Evolutionary conservation across 2,797 vertebrate genomes (phyloP).

Genomic region (Fundulus diaphanus): DNA sequence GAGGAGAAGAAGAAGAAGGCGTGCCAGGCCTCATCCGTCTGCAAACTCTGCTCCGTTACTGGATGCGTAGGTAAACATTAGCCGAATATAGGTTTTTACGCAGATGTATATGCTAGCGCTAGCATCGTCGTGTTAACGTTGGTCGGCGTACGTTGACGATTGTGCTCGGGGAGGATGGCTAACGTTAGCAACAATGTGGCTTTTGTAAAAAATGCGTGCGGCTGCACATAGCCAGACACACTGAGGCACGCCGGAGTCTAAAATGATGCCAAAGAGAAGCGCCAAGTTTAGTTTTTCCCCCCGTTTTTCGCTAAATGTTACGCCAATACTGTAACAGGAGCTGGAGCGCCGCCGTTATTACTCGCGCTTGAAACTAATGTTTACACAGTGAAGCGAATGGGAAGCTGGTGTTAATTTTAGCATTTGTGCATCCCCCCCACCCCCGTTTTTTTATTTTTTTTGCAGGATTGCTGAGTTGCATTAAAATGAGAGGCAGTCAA

Average conservation of each 20-base stretch:
- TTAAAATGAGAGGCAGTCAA: conserved; percentile 67
- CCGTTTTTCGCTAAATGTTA: conserved; percentile 43
- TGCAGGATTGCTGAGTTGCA: conserved; percentile 62
- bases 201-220: conserved; percentile 43
- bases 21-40: conserved; percentile 83
- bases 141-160: conserved; percentile 31
- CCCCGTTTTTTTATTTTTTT: conserved; percentile 34
- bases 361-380: conserved; percentile 58
- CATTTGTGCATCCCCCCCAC: conserved; percentile 17
- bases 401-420: conserved; percentile 43
- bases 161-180: conserved; percentile 42
- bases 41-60: conserved; percentile 65
- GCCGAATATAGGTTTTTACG: conserved; percentile 42
- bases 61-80: conserved; percentile 80
- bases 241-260: conserved; percentile 42
- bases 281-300: conserved; percentile 53
- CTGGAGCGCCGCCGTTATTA: conserved; percentile 56
- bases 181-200: conserved; percentile 63
- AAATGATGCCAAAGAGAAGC: conserved; percentile 46
- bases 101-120: conserved; percentile 40
- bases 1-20: conserved; percentile 65
- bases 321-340: conserved; percentile 47
- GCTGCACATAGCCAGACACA: conserved; percentile 47
- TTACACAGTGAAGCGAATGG: conserved; percentile 59
- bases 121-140: conserved; percentile 26